These are phyloP conservation scores for Ommatoiulus sabulosus DNA, from an alignment of 2,888 invertebrate genomes.

Conservation along the genomic window DNA sequence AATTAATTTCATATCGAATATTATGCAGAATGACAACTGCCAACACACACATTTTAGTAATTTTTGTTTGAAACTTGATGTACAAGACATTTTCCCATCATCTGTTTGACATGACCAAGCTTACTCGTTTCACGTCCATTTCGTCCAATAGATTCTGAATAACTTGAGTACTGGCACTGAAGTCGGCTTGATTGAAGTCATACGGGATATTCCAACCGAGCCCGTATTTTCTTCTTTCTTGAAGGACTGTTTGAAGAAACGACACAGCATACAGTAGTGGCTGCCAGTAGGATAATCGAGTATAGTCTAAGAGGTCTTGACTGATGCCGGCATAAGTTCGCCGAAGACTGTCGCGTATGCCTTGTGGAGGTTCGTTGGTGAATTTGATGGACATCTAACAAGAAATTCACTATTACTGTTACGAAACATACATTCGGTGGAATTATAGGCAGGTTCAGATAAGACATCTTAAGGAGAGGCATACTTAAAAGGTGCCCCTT, in stretches of 20 bases:
- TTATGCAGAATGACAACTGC: too few relatives aligned
- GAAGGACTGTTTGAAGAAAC: conserved; percentile 94
- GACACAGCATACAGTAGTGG: conserved; percentile 92
- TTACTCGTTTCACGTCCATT: conserved; percentile 90
- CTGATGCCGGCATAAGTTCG: conserved; percentile 91
- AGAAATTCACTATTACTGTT: not conserved
- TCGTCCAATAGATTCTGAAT: conserved; percentile 97
- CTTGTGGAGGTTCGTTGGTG: conserved; percentile 97
- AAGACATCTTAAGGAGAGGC: not conserved
- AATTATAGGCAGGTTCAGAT: not conserved
- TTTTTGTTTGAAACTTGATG: too few relatives aligned
- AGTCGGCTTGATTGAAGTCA: conserved; percentile 97
- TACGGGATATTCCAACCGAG: conserved; percentile 98
- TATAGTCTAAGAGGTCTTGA: conserved; percentile 91
- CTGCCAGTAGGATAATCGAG: conserved; percentile 92
- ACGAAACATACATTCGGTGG: too few relatives aligned
- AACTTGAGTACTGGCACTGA: conserved; percentile 94
- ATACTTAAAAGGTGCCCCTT: not conserved
- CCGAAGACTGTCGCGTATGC: conserved; percentile 92
- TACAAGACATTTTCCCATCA: too few relatives aligned
- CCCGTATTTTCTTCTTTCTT: conserved; percentile 95
- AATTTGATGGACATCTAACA: conserved; percentile 94
- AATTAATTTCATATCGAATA: not conserved
- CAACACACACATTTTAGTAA: too few relatives aligned
- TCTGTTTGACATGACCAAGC: conserved; percentile 47